These are phyloP conservation scores for Drosophila prolongata DNA, from an alignment of 2,888 invertebrate genomes.

Conservation along the genomic window DNA sequence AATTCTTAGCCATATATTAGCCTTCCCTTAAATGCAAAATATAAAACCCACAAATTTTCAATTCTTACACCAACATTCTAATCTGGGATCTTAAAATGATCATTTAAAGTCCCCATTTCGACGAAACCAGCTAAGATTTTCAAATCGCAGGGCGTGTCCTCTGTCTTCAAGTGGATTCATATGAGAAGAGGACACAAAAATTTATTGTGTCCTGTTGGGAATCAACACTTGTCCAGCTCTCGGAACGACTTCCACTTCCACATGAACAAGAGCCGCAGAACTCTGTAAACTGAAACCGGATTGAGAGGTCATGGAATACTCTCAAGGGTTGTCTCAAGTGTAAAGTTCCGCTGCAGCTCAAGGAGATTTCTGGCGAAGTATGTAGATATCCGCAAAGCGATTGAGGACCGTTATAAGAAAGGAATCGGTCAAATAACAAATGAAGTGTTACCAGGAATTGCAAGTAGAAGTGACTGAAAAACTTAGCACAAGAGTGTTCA, in stretches of 20 bases:
- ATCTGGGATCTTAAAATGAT: slow-evolving; percentile 5
- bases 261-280: slow-evolving; percentile 68
- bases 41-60: not conserved
- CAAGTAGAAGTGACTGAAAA: slow-evolving; percentile 2
- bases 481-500: not conserved
- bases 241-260: slow-evolving; percentile 16
- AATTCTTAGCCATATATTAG: no score
- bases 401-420: slow-evolving; percentile 70
- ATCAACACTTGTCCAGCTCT: slow-evolving; percentile 31
- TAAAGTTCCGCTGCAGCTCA: slow-evolving; percentile 76
- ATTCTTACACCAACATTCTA: not conserved
- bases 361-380: slow-evolving; percentile 77
- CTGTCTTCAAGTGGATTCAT: slow-evolving; percentile 6
- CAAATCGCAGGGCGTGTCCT: slow-evolving; percentile 26
- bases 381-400: slow-evolving; percentile 63
- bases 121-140: not conserved
- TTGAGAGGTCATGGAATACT: slow-evolving; percentile 61
- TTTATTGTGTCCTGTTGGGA: slow-evolving; percentile 20
- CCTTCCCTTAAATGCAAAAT: not conserved
- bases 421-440: slow-evolving; percentile 84
- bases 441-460: slow-evolving; percentile 50
- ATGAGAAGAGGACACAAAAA: not conserved
- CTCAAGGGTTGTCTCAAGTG: slow-evolving; percentile 71
- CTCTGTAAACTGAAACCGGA: slow-evolving; percentile 68
- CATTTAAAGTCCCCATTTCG: not conserved